Percentiles rank a stretch among this genome's conserved stretches.
Evolutionary conservation across 2,888 invertebrate genomes (phyloP).

Genomic region (Phengaris alcon): DNA sequence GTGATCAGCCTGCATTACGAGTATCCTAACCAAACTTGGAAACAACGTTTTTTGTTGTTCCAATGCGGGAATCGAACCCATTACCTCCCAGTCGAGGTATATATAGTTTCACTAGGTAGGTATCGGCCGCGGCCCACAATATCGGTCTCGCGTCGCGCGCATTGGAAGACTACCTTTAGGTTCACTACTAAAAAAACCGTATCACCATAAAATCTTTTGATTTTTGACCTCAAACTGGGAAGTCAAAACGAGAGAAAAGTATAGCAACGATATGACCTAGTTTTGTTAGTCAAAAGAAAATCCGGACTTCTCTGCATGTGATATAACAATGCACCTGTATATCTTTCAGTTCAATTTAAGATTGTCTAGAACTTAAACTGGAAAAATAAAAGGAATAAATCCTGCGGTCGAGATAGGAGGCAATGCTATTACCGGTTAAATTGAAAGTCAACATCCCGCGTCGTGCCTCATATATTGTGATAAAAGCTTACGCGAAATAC

Average conservation of each 20-base stretch:
- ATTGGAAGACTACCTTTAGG: too few species aligned
- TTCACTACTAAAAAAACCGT: too few species aligned
- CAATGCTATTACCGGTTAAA: conserved; percentile 46
- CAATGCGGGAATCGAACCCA: too few species aligned
- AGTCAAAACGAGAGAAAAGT: background rate
- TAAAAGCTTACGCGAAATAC: conserved; percentile 33
- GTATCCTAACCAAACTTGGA: too few species aligned
- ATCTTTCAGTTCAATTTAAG: conserved; percentile 20
- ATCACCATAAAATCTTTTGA: too few species aligned
- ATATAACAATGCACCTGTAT: background rate
- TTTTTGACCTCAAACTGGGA: background rate
- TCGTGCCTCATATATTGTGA: conserved; percentile 36
- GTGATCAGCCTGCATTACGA: too few species aligned
- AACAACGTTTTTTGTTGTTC: too few species aligned
- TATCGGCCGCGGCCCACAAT: too few species aligned
- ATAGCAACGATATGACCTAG: background rate
- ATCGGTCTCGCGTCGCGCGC: too few species aligned
- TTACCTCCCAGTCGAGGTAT: too few species aligned
- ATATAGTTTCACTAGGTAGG: too few species aligned
- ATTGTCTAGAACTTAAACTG: conserved; percentile 11
- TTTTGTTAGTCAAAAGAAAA: background rate
- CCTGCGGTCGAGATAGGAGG: conserved; percentile 36
- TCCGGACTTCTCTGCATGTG: background rate
- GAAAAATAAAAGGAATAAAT: conserved; percentile 31
- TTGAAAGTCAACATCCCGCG: conserved; percentile 52